Percentiles rank a stretch among this genome's conserved stretches.
Evolutionary conservation across 2,113 vertebrate genomes (phyloP).

Genomic region (Ophthalmolycus amberensis): DNA sequence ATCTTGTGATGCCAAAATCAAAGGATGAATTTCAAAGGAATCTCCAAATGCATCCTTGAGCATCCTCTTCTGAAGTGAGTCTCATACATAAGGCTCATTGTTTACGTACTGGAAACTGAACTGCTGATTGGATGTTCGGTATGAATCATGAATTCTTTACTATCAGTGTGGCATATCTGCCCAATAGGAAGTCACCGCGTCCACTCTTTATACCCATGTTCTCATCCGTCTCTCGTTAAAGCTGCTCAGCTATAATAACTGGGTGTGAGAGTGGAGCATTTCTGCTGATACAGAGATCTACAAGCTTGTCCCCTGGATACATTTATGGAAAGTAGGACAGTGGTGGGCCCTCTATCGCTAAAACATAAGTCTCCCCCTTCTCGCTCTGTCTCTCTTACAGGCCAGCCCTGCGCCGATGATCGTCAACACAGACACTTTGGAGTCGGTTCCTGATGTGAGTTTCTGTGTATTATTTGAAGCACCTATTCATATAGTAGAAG

Average conservation of each 20-base stretch:
- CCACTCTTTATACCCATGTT: slow-evolving; percentile 3
- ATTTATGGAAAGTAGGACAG: slow-evolving; percentile 67
- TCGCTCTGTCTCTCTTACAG: slow-evolving; percentile 78
- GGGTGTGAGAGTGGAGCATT: not conserved
- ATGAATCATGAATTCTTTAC: not conserved
- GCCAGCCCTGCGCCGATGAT: slow-evolving; percentile 96
- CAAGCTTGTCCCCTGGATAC: slow-evolving; percentile 41
- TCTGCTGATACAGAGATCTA: slow-evolving; percentile 43
- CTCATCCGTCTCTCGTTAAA: slow-evolving; percentile 17
- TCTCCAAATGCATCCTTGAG: slow-evolving; percentile 23
- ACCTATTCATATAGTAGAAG: not conserved
- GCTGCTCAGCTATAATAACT: not conserved
- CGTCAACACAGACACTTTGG: slow-evolving; percentile 98
- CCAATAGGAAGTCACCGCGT: not conserved
- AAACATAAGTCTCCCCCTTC: slow-evolving; percentile 38
- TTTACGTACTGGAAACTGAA: slow-evolving; percentile 3
- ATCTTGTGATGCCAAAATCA: slow-evolving; percentile 15
- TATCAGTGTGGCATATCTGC: not conserved
- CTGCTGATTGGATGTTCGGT: not conserved
- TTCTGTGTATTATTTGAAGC: not conserved
- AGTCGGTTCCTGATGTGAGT: slow-evolving; percentile 97
- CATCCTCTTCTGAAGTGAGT: not conserved
- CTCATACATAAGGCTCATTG: not conserved
- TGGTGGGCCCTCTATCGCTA: slow-evolving; percentile 20
- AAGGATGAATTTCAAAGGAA: slow-evolving; percentile 22